Evolutionary conservation across 2,888 invertebrate genomes (phyloP).

Genomic region (Yponomeuta malinellus): DNA sequence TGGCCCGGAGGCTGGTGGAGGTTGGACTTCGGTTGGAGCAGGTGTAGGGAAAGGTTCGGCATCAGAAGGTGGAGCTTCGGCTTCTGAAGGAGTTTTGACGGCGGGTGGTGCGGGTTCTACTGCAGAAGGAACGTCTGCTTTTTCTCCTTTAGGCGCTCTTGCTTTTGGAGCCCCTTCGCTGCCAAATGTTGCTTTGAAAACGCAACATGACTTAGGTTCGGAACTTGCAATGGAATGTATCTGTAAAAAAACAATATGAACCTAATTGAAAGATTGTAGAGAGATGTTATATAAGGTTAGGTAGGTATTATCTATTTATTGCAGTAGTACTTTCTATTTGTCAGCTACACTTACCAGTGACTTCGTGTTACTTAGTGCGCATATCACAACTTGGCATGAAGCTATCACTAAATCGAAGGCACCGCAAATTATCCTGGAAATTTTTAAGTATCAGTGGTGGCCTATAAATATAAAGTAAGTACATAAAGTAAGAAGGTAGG

Average conservation of each 20-base stretch:
- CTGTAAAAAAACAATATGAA: background rate
- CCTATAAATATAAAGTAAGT: too few relatives aligned
- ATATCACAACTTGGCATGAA: background rate
- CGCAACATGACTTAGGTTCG: background rate
- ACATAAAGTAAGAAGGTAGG: too few relatives aligned
- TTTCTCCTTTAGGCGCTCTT: background rate
- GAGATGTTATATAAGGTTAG: too few relatives aligned
- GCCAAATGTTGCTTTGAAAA: background rate
- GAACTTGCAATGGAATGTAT: background rate
- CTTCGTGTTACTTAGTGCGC: background rate
- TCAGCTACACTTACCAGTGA: background rate
- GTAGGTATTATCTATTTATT: too few relatives aligned
- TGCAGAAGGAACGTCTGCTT: too few relatives aligned
- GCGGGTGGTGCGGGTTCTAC: background rate
- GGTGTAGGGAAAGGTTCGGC: background rate
- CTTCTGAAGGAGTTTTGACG: background rate
- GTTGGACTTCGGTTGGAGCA: background rate
- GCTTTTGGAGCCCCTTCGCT: background rate
- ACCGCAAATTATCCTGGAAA: background rate
- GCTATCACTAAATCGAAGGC: background rate
- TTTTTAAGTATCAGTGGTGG: background rate
- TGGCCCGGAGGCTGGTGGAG: background rate
- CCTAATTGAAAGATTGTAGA: background rate
- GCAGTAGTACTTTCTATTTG: too few relatives aligned
- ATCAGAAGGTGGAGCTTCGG: background rate